Conservation (phyloP, 2,797 vertebrate genomes). For the Momotus momota region DNA sequence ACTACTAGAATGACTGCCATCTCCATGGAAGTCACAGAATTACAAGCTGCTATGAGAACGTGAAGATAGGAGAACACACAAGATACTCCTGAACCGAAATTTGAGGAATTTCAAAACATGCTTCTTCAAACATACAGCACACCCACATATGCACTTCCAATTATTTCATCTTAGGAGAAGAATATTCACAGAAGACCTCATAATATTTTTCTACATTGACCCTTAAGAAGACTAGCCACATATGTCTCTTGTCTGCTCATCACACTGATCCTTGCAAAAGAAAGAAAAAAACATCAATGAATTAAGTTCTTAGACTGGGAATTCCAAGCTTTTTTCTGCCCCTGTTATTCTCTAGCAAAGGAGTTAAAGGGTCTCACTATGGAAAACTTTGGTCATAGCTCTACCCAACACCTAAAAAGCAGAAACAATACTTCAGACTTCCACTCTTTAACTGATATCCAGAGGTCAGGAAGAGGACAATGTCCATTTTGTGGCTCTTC, state of each 20-base stretch:
- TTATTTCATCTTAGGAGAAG: background rate
- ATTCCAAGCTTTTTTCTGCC: background rate
- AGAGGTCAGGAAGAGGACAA: background rate
- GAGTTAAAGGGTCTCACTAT: background rate
- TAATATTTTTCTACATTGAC: background rate
- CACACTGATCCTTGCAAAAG: background rate
- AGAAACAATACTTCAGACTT: background rate
- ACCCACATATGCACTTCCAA: background rate
- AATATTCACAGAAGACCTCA: background rate
- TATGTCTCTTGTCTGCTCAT: accelerated
- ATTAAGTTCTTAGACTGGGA: background rate
- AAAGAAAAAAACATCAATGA: background rate
- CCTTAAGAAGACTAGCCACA: background rate
- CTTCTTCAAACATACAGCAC: background rate
- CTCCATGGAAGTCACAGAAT: background rate
- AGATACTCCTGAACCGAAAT: background rate
- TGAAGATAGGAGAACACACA: background rate
- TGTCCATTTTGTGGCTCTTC: background rate
- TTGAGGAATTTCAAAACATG: background rate
- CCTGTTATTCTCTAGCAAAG: background rate
- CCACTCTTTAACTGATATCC: background rate
- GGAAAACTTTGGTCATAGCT: background rate
- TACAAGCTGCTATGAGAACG: background rate
- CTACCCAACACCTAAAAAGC: background rate
- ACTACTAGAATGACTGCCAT: background rate